Base-by-base conservation (phyloP, 2,797 vertebrate species). In the Huso huso region DNA sequence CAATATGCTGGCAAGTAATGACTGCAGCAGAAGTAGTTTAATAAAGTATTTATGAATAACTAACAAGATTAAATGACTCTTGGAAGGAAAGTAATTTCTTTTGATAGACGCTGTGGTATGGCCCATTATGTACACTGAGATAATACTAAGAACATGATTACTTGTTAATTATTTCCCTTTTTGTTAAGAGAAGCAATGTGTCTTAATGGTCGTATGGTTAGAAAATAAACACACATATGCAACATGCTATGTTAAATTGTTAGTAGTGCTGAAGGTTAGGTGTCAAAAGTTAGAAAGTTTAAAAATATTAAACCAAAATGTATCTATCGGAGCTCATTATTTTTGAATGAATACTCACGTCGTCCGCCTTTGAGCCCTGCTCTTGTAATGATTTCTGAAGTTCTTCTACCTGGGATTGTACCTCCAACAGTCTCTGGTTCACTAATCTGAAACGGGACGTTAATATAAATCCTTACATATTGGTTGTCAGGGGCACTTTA, bases 321-420 rank as follows among this genome's bases (percentile, higher is more conserved):
- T 10, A 55, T 55, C 3, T 55, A 9, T 55, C 3, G n/a, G 52
- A 55, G 52, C n/a, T 5, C 9, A n/a, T 10, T 10, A 55, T 55
- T 55, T 9, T 55, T 23, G 18, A 18, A 62, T 68, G 67, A 73
- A 49, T 64, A 93, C 96, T 93, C 86, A 99, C 96, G 82, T 97
- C 93, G 72, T 98, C 94, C 62, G 93, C 89, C 86, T 93, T 96
- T 18, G 93, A 94, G 49, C 89, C 95, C 78, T 98, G 93, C 71
- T 99, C 95, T 75, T 98, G 92, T 64, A 99, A 88, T 70, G 84
- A 92, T 73, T 94, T 99, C 64, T 97, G 95, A 0, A 98, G 83
- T 79, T 98, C 96, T 82, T 98, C 95, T 68, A 98, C 93, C 76
- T 98, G 95, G 74, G 93, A 92, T 79, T 97, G 95, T 7, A 95